Conservation (phyloP, 2,797 vertebrate genomes). For the Pogonophryne albipinna region DNA sequence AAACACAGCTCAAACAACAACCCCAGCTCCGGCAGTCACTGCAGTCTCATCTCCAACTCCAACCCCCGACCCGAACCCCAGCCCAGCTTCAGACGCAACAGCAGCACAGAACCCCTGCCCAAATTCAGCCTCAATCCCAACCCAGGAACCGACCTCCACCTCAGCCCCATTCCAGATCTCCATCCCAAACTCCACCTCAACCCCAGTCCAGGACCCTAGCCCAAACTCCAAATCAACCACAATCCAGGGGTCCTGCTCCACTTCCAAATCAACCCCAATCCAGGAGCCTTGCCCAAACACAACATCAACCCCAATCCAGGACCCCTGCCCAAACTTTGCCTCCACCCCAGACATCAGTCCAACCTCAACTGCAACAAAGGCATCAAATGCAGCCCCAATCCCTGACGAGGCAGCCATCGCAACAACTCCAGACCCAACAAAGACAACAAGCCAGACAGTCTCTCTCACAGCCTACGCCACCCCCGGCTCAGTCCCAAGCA, state of each 20-base stretch:
- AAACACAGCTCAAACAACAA: conserved; percentile 52
- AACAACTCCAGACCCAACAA: conserved; percentile 55
- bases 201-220: background rate
- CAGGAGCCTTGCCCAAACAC: conserved; percentile 20
- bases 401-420: conserved; percentile 45
- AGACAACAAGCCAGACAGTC: conserved; percentile 54
- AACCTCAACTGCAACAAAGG: conserved; percentile 46
- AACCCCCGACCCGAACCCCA: conserved; percentile 43
- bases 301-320: conserved; percentile 28
- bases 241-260: conserved; percentile 32
- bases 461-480: conserved; percentile 37
- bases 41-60: conserved; percentile 50
- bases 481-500: conserved; percentile 62
- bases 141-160: conserved; percentile 1
- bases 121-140: conserved; percentile 28
- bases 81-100: conserved; percentile 29
- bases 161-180: conserved; percentile 27
- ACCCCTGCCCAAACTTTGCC: conserved; percentile 19
- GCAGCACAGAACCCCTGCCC: conserved; percentile 35
- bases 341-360: conserved; percentile 41
- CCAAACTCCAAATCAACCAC: background rate
- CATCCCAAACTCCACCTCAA: conserved; percentile 27
- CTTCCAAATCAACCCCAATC: conserved; percentile 29
- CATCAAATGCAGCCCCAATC: conserved; percentile 46
- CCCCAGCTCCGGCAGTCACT: conserved; percentile 32